Evolutionary conservation across 2,888 invertebrate species (phyloP), one percentile per base, ranked within the genome.

Genomic region (Leucoma salicis): DNA sequence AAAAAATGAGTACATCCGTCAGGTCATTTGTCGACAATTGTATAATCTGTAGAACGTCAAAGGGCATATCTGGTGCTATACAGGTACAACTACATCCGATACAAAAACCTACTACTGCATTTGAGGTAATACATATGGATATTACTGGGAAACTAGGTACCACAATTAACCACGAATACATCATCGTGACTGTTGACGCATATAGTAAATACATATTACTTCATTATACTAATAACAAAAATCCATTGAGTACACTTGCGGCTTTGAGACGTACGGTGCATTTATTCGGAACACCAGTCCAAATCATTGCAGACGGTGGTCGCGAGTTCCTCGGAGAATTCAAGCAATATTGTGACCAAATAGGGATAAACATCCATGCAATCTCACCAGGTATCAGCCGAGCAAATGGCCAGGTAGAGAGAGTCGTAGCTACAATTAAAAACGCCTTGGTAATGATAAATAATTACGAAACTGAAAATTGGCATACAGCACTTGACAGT

Each of bases 91-190:
- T 62, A 3, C 54, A 59, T 25, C 53, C 62, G 0, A 57, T 57
- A 2, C 33, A 33, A 0, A 63, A 63, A 35, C 48, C 45, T 2
- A 32, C 48, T 7, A 34, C 32, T 2, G 44, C 60, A 6, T 61
- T 61, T 25, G 35, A 63, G 11, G 46, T 51, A 35, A 47, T 31
- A 47, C 39, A 12, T 42, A 21, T 14, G 18, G 8, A 14, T 29
- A 25, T 25, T 25, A 25, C 25, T n/a, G 10, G 10, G 2, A 25
- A 25, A 25, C 25, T 25, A 10, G 25, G 25, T 10, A 25, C 25
- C 3, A 25, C 10, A 8, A 25, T n/a, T 18, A 7, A 7, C 4
- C 18, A 7, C 4, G 18, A 5, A 18, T 7, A 7, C 7, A 4
- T n/a, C n/a, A 25, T 25, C 10, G 25, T 25, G 10, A 25, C 25